Evolutionary conservation across 2,113 vertebrate species (phyloP).

Genomic region (Brienomyrus longianalis): DNA sequence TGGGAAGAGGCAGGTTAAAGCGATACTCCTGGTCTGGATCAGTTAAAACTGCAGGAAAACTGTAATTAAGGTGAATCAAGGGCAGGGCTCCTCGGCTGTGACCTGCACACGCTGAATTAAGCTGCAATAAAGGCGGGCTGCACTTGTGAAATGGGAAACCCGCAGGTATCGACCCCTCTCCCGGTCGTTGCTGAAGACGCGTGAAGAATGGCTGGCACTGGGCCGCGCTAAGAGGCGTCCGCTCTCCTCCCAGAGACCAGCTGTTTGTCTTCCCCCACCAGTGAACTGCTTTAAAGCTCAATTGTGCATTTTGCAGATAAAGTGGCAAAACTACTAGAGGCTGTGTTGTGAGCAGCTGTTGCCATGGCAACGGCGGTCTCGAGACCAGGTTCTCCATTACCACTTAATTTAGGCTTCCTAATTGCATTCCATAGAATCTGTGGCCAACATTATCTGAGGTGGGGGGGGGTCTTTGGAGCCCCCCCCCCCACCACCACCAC

Average conservation of each 20-base stretch:
- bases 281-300: slow-evolving; percentile 95
- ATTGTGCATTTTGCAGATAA: slow-evolving; percentile 99
- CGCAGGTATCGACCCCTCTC: slow-evolving; percentile 27
- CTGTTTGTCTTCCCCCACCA: slow-evolving; percentile 85
- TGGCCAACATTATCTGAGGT: slow-evolving; percentile 77
- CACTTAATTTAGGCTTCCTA: slow-evolving; percentile 99
- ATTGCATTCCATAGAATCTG: slow-evolving; percentile 99
- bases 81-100: not conserved
- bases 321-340: slow-evolving; percentile 99
- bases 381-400: slow-evolving; percentile 99
- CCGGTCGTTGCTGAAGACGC: slow-evolving; percentile 60
- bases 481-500: no score
- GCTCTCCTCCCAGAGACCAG: slow-evolving; percentile 76
- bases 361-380: slow-evolving; percentile 92
- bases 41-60: slow-evolving; percentile 5
- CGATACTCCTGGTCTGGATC: not conserved
- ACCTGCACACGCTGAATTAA: not conserved
- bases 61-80: not conserved
- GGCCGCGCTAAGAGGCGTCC: slow-evolving; percentile 76
- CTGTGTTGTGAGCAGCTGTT: slow-evolving; percentile 94
- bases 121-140: not conserved
- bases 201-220: slow-evolving; percentile 80
- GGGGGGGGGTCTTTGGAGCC: no score
- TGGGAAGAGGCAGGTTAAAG: not conserved
- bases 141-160: not conserved